Base-by-base conservation (phyloP, 2,113 vertebrate genomes). In the Stegastes partitus region DNA sequence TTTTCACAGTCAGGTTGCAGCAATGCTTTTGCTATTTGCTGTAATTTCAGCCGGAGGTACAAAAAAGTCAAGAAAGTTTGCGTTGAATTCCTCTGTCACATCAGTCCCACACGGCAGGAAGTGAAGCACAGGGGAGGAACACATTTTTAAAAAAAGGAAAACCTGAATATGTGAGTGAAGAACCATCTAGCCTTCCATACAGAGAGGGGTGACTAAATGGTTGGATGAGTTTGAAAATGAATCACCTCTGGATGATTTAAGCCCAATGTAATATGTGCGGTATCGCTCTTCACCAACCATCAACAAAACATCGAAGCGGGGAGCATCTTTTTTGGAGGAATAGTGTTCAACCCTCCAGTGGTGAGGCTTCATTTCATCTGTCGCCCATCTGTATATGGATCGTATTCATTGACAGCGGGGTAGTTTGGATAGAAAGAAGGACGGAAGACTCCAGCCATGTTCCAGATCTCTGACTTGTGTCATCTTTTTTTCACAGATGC, bases 11-110 rank as follows among this genome's bases (percentile, higher is more conserved):
- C 57, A 74, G 55, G 59, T 44, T 59, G 53, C 21, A 65, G 50
- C 23, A 54, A 54, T 42, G 71, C 42, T 66, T 59, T 68, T 21
- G 53, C 39, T 22, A 68, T 72, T 42, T 64, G 45, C 19, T 15
- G 49, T 66, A 4, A n/a, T 69, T 78, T 80, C 39, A 76, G 25
- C 4, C 12, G 26, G 8, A 55, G 45, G 58, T 53, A n/a, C n/a
- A n/a, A 81, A 81, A 12, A 66, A 49, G 47, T 49, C 19, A 67
- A 70, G n/a, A 22, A 82, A 77, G 50, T 74, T 42, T 66, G 31
- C 39, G 11, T 57, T 57, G 39, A 26, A 79, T 65, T 72, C 47
- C 23, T 53, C 23, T 21, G 51, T 44, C 45, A 47, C 4, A 18
- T 57, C 16, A 55, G 11, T 70, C 25, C 7, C 5, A 65, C 21